Base-by-base conservation (phyloP, 2,888 invertebrate species). In the Pterobdella sp. region DNA sequence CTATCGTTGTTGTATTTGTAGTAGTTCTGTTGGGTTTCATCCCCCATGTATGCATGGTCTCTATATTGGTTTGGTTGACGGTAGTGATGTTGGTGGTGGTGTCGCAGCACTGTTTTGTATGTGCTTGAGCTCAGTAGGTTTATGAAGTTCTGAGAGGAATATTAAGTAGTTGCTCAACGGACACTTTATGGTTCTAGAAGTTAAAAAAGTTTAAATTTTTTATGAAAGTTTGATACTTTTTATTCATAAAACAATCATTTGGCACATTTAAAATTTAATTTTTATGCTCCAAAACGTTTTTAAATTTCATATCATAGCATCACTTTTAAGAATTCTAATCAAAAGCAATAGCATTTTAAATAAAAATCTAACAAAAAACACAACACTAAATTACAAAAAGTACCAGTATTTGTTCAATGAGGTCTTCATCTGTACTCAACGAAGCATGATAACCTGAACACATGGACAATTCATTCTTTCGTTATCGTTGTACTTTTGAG, bases 51-150 rank as follows among this genome's bases (percentile, higher is more conserved):
- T n/a, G n/a, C n/a, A n/a, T n/a, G n/a, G n/a, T n/a, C n/a, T n/a
- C n/a, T n/a, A 52, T 32, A 49, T 34, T 42, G 42, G 52, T 31
- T 69, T n/a, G 22, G 69, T 34, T 49, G 26, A 14, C 42, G 69
- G 69, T 29, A 52, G 69, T 52, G 69, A 37, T 1, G 69, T 29
- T 56, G 60, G n/a, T 56, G 60, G n/a, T 92, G 90, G 7, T 93
- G 93, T 83, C 93, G 92, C 77, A 90, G 81, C 75, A 89, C 89
- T 68, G 90, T 87, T 77, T 95, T 86, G 18, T 96, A 96, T 84
- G 97, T 87, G 0, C 97, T 96, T 75, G 96, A 87, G 34, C 96
- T 95, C 89, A 98, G 90, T 49, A 97, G 94, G 73, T 94, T 93
- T 79, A 98, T 91, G 84, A 98, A 98, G 83, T 96, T 93, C 79